Evolutionary conservation across 2,888 invertebrate species (phyloP).

Genomic region (Drosophila prostipennis): DNA sequence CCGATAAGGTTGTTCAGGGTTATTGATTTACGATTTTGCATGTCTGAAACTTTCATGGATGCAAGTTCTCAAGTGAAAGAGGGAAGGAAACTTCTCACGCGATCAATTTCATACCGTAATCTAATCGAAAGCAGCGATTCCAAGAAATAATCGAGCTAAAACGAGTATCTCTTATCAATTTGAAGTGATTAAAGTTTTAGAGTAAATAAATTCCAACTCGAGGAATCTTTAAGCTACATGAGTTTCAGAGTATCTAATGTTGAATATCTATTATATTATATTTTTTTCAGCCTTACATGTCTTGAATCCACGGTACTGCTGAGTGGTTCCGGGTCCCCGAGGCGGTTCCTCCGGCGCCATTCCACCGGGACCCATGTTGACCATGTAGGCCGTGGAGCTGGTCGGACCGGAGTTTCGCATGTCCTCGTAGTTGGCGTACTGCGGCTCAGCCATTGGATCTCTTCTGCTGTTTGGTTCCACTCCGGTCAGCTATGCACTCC

Average conservation of each 20-base stretch:
- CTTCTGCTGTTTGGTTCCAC: neutral
- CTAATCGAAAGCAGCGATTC: conserved; percentile 15
- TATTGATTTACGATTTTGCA: conserved; percentile 6
- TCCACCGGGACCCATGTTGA: conserved; percentile 35
- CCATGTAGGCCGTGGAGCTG: conserved; percentile 46
- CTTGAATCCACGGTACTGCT: conserved; percentile 72
- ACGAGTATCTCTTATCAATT: neutral
- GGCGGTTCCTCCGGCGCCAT: neutral
- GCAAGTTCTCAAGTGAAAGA: neutral
- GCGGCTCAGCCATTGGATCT: conserved; percentile 25
- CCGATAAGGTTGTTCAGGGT: conserved; percentile 5
- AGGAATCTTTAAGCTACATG: too few species aligned
- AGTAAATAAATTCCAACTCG: neutral
- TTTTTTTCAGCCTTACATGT: conserved; percentile 56
- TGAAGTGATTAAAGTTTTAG: neutral
- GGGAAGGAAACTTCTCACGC: neutral
- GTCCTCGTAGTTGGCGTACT: conserved; percentile 64
- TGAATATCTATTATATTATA: too few species aligned
- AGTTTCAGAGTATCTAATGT: too few species aligned
- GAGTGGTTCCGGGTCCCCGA: neutral
- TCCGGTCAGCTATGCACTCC: conserved; percentile 21
- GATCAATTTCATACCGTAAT: conserved; percentile 10
- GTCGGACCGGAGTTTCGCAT: conserved; percentile 49
- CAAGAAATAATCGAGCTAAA: conserved; percentile 1
- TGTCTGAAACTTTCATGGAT: neutral